Percentiles rank a stretch among this genome's conserved stretches.
Evolutionary conservation across 23 tunicate genomes (phyloP).

Genomic region (Ascidia mentula): DNA sequence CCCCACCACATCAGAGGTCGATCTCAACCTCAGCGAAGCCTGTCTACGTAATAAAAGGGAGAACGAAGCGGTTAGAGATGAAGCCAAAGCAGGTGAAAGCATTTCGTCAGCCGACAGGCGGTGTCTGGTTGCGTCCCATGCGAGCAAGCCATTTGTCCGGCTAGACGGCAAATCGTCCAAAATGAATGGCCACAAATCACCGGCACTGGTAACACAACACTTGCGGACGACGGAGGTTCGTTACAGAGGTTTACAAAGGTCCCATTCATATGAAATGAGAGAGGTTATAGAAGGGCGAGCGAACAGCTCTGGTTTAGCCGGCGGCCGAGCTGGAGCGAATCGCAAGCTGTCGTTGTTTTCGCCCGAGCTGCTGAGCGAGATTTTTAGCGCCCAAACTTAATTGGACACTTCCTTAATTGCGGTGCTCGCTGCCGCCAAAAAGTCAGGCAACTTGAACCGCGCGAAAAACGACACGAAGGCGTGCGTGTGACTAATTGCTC

Average conservation of each 20-base stretch:
- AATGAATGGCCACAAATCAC: not conserved
- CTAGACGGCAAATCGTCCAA: not conserved
- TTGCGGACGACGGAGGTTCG: not conserved
- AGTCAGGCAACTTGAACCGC: constrained; percentile 10
- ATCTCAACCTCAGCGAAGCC: no score
- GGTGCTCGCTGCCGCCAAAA: not conserved
- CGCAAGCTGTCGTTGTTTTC: no score
- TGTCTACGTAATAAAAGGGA: no score
- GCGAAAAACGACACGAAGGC: not conserved
- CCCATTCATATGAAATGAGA: no score
- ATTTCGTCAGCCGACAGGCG: not conserved
- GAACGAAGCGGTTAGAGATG: no score
- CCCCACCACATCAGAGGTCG: no score
- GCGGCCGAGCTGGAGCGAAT: no score
- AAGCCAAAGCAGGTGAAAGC: not conserved
- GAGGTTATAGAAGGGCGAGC: no score
- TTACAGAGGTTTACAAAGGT: not conserved
- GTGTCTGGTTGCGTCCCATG: constrained; percentile 1
- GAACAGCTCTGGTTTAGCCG: no score
- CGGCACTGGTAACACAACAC: not conserved
- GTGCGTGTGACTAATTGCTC: not conserved
- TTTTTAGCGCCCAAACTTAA: no score
- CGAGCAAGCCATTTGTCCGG: not conserved
- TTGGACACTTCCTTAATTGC: constrained; percentile 9
- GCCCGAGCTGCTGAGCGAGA: no score